These are phyloP conservation scores for Caenorhabditis wallacei DNA, from an alignment of 2,888 invertebrate species.

Conservation along the genomic window DNA sequence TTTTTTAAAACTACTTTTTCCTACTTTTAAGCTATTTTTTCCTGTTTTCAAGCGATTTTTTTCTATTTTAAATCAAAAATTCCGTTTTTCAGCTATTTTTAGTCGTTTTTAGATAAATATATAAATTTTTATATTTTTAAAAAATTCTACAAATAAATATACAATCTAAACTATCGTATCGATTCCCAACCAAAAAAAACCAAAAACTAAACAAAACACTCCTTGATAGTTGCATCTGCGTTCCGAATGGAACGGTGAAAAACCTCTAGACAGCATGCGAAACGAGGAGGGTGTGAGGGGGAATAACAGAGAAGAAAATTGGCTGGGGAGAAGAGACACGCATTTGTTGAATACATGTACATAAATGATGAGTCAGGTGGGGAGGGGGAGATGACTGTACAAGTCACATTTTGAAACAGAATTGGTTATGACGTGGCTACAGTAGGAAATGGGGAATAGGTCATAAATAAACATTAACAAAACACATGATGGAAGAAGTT, in stretches of 20 bases:
- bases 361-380: not conserved
- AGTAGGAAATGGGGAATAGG: not conserved
- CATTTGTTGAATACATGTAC: not conserved
- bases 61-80: too few relatives aligned
- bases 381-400: not conserved
- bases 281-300: not conserved
- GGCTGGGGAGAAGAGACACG: not conserved
- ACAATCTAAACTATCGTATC: too few relatives aligned
- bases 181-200: not conserved
- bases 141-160: not conserved
- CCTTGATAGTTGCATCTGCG: not conserved
- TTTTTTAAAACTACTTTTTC: too few relatives aligned
- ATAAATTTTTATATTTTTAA: not conserved
- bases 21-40: too few relatives aligned
- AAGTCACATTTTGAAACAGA: not conserved
- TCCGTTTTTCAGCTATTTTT: too few relatives aligned
- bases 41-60: too few relatives aligned
- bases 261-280: not conserved
- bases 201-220: not conserved
- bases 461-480: constrained; percentile 1
- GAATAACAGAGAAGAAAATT: not conserved
- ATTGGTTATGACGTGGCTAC: too few relatives aligned
- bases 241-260: constrained; percentile 2
- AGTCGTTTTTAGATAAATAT: too few relatives aligned
- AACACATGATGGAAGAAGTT: not conserved